phyloP scores from a whole-genome alignment of 1,140 invertebrate genomes.

The Oreohelix idahoensis region DNA sequence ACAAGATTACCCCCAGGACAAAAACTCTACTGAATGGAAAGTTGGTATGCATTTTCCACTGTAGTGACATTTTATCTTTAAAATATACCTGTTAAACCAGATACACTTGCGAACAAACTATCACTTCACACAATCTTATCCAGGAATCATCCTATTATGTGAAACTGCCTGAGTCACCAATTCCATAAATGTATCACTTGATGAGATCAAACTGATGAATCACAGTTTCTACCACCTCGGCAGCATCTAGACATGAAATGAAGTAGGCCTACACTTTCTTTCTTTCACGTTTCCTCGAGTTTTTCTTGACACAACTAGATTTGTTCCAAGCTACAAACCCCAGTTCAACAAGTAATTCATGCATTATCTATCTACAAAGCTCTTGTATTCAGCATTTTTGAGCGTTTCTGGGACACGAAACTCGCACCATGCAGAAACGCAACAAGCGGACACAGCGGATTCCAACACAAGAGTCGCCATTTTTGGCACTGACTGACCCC shows the following conservation, averaged over 20 bases:
- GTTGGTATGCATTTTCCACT: conserved; percentile 36
- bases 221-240: not conserved
- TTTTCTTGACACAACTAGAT: not conserved
- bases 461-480: conserved; percentile 5
- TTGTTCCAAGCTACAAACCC: not conserved
- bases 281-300: not conserved
- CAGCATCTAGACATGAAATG: not conserved
- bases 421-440: not conserved
- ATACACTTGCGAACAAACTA: not conserved
- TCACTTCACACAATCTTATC: not conserved
- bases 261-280: no score
- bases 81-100: not conserved
- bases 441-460: not conserved
- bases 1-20: conserved; percentile 26
- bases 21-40: conserved; percentile 35
- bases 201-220: not conserved
- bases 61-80: not conserved
- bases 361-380: not conserved
- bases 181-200: not conserved
- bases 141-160: not conserved
- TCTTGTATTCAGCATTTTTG: not conserved
- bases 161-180: not conserved
- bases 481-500: conserved; percentile 5
- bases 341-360: not conserved
- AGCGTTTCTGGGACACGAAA: not conserved